These are phyloP conservation scores for Acleris cristana DNA, from an alignment of 2,888 invertebrate species.

Conservation along the genomic window DNA sequence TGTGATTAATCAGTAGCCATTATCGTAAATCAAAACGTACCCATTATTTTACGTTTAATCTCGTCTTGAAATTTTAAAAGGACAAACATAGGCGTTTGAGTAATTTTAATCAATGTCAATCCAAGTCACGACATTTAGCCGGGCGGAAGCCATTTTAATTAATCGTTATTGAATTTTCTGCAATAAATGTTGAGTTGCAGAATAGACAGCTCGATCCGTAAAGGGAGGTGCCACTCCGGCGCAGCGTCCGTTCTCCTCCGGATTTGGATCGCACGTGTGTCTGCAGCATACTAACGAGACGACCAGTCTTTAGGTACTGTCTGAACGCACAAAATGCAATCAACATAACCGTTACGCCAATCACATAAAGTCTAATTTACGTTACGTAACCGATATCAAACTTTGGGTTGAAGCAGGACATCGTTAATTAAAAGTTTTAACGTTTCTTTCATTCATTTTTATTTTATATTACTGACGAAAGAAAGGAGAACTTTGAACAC, in stretches of 20 bases:
- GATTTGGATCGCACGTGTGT: slow-evolving; percentile 56
- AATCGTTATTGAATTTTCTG: slow-evolving; percentile 13
- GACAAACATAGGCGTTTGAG: too few relatives aligned
- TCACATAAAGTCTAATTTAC: slow-evolving; percentile 30
- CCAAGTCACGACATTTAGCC: slow-evolving; percentile 8
- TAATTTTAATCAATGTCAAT: slow-evolving; percentile 8
- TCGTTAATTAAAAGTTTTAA: slow-evolving; percentile 31
- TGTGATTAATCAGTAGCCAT: not conserved
- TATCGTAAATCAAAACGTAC: slow-evolving; percentile 24
- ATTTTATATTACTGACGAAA: slow-evolving; percentile 15
- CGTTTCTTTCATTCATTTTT: slow-evolving; percentile 17
- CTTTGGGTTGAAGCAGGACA: slow-evolving; percentile 23
- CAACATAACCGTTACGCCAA: slow-evolving; percentile 28
- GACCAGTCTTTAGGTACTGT: slow-evolving; percentile 29
- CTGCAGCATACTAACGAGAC: slow-evolving; percentile 54
- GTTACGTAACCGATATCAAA: slow-evolving; percentile 7
- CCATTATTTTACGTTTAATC: slow-evolving; percentile 28
- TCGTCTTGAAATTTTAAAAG: slow-evolving; percentile 3
- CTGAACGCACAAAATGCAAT: slow-evolving; percentile 15
- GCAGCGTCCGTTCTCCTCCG: slow-evolving; percentile 42
- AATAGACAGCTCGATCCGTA: slow-evolving; percentile 26
- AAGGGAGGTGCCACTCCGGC: slow-evolving; percentile 11
- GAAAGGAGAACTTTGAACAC: slow-evolving; percentile 9
- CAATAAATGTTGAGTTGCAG: slow-evolving; percentile 27
- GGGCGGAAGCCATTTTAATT: slow-evolving; percentile 24